Evolutionary conservation across 2,797 vertebrate genomes (phyloP).

Genomic region (Choloepus didactylus): DNA sequence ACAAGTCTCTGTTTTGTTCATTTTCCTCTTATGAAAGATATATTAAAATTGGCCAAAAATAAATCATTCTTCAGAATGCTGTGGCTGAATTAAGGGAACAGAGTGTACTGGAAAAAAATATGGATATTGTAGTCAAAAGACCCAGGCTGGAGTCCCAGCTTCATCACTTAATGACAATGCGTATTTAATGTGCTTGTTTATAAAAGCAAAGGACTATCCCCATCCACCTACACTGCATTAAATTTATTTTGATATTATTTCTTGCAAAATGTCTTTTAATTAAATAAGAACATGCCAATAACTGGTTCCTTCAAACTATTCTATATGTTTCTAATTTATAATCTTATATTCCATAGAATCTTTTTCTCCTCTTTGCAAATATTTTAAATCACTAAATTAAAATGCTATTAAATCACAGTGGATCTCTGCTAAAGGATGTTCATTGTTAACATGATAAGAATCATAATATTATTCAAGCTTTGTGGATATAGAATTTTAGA

Average conservation of each 20-base stretch:
- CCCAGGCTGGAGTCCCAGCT: background rate
- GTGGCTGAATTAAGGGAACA: background rate
- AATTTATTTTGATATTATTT: slow-evolving; percentile 42
- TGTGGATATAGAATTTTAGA: background rate
- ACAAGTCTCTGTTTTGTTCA: background rate
- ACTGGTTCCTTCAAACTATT: background rate
- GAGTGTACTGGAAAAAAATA: background rate
- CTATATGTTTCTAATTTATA: slow-evolving; percentile 31
- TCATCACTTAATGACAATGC: background rate
- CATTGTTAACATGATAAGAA: slow-evolving; percentile 1
- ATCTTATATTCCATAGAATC: background rate
- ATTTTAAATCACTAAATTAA: slow-evolving; percentile 62
- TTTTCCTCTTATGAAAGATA: slow-evolving; percentile 15
- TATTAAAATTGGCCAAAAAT: background rate
- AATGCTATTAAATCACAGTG: slow-evolving; percentile 44
- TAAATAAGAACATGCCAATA: background rate
- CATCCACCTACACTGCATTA: background rate
- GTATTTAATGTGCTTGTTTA: slow-evolving; percentile 26
- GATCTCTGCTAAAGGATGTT: background rate
- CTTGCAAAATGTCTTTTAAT: slow-evolving; percentile 54
- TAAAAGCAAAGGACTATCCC: slow-evolving; percentile 10
- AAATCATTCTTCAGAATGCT: background rate
- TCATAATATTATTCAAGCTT: slow-evolving; percentile 14
- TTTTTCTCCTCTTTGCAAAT: slow-evolving; percentile 37
- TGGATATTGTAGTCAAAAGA: background rate